Evolutionary conservation across 2,888 invertebrate genomes (phyloP), one percentile per base, ranked within the genome.

Genomic region (Chloroclystis v-ata): DNA sequence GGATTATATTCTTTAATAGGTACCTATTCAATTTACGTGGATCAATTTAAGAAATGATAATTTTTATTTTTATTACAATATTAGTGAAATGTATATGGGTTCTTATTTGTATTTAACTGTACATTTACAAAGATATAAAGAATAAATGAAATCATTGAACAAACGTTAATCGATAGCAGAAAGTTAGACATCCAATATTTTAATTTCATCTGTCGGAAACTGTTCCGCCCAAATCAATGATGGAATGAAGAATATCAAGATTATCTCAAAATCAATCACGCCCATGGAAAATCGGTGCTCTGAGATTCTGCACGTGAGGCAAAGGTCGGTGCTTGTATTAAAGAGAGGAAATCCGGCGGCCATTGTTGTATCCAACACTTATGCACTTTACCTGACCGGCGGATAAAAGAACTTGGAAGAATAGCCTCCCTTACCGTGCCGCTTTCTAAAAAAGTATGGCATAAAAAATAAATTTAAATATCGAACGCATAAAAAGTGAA

Each of bases 251-350:
- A 72, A 74, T 61, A 70, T 73, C 69, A 72, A 80, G 73, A 67
- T 71, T 84, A 85, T 86, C 84, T 83, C 69, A 69, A 80, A 82
- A 87, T 87, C 87, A 75, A 87, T 87, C 82, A 87, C 87, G 84
- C 87, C 87, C 81, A 82, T 80, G 81, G 74, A 85, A 83, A 82
- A 83, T 81, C 63, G 69, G 20, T 67, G 74, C 71, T 72, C 74
- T 77, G 72, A 75, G 64, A 79, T 77, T 81, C 82, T 82, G 84
- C 87, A 87, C 87, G 87, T 87, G 87, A 87, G 81, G 59, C 72
- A 70, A 72, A 80, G 82, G 75, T 80, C 72, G 82, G 74, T 69
- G 67, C 80, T 82, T 75, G 82, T 78, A 85, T 85, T 86, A 85
- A 72, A 79, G 77, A 80, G 82, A 87, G 87, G 87, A 87, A 85